Evolutionary conservation across 2,888 invertebrate genomes (phyloP).

Genomic region (Epistrophe eligans): DNA sequence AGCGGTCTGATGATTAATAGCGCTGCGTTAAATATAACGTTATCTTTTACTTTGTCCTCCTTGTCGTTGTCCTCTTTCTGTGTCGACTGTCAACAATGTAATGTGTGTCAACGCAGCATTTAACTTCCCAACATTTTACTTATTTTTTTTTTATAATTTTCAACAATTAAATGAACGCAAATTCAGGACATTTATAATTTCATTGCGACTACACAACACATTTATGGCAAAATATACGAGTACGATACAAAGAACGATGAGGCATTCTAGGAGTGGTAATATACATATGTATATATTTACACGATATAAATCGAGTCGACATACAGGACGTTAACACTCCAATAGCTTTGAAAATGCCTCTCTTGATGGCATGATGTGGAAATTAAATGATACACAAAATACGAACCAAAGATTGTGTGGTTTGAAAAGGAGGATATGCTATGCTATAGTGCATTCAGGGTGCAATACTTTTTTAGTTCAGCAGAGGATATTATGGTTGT

Average conservation of each 20-base stretch:
- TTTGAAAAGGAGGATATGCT: neutral
- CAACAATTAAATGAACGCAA: slow-evolving; percentile 44
- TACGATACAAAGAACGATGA: slow-evolving; percentile 1
- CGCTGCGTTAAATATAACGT: slow-evolving; percentile 29
- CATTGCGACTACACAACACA: slow-evolving; percentile 37
- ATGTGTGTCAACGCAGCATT: slow-evolving; percentile 40
- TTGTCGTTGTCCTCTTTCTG: neutral
- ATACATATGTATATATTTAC: no score
- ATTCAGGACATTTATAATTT: slow-evolving; percentile 41
- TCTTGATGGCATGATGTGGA: slow-evolving; percentile 24
- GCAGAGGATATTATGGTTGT: neutral
- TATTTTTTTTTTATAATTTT: slow-evolving; percentile 10
- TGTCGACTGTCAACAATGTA: neutral
- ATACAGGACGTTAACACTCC: slow-evolving; percentile 24
- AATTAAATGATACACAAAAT: slow-evolving; percentile 45
- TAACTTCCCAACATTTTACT: slow-evolving; percentile 9
- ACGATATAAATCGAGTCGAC: slow-evolving; percentile 42
- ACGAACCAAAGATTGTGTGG: slow-evolving; percentile 19
- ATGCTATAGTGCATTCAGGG: neutral
- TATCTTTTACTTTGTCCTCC: slow-evolving; percentile 13
- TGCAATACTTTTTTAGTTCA: slow-evolving; percentile 10
- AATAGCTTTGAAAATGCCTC: slow-evolving; percentile 34
- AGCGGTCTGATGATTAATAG: slow-evolving; percentile 6
- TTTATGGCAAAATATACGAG: neutral
- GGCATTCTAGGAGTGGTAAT: slow-evolving; percentile 21